These are phyloP conservation scores for Lepidochitona cinerea DNA, from an alignment of 2,888 invertebrate genomes.

Conservation along the genomic window DNA sequence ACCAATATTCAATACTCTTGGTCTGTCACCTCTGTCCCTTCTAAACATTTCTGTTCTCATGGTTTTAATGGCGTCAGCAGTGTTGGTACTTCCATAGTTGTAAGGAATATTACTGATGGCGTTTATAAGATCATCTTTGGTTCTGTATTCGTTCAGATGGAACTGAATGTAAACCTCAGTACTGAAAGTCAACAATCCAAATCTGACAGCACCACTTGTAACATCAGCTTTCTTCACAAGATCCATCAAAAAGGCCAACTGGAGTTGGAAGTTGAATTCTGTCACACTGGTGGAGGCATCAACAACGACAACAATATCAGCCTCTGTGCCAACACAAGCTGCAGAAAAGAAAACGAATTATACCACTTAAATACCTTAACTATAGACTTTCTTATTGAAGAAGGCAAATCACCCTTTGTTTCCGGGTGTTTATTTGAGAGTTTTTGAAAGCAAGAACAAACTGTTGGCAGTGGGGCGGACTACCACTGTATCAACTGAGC, in stretches of 20 bases:
- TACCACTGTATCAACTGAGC: no score
- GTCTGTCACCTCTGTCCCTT: constrained; percentile 52
- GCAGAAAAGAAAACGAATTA: no score
- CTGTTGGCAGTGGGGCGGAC: no score
- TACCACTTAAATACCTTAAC: no score
- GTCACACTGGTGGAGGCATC: constrained; percentile 46
- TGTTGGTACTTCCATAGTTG: constrained; percentile 60
- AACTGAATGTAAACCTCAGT: constrained; percentile 44
- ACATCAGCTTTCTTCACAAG: constrained; percentile 41
- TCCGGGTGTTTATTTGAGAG: no score
- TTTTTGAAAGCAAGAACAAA: no score
- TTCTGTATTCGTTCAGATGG: constrained; percentile 38
- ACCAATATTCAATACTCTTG: constrained; percentile 47
- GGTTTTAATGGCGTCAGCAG: constrained; percentile 56
- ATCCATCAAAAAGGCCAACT: constrained; percentile 36
- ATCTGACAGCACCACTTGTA: constrained; percentile 47
- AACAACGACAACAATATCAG: constrained; percentile 52
- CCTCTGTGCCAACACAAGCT: no score
- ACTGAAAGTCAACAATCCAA: constrained; percentile 55
- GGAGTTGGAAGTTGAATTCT: constrained; percentile 34
- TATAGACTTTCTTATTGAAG: no score
- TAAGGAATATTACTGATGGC: constrained; percentile 51
- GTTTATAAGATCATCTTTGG: constrained; percentile 37
- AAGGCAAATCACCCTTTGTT: no score
- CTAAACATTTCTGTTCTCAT: constrained; percentile 52